Conservation (phyloP, 2,797 vertebrate genomes). For the Onychomys torridus region DNA sequence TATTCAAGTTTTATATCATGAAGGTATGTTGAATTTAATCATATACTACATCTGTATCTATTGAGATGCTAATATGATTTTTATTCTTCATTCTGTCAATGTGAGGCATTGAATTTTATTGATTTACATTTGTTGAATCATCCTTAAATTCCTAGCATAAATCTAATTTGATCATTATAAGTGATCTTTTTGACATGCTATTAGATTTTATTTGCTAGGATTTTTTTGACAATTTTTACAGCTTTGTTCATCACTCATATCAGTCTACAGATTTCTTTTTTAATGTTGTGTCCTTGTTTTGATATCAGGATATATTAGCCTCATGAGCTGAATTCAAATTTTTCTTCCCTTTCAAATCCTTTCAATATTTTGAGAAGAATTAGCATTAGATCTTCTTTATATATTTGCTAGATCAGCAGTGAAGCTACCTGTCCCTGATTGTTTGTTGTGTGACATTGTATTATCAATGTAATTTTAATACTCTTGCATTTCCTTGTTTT, state of each 20-base stretch:
- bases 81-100: background rate
- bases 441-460: background rate
- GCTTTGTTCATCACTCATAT: background rate
- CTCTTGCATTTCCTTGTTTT: background rate
- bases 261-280: background rate
- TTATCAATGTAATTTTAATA: background rate
- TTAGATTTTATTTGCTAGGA: background rate
- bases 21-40: background rate
- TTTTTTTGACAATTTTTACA: background rate
- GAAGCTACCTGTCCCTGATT: background rate
- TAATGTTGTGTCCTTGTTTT: background rate
- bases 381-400: background rate
- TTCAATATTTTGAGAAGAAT: background rate
- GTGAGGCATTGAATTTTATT: background rate
- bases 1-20: background rate
- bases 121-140: background rate
- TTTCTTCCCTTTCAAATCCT: background rate
- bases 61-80: background rate
- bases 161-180: background rate
- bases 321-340: background rate
- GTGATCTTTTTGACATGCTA: background rate
- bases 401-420: background rate
- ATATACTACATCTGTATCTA: background rate
- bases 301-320: background rate
- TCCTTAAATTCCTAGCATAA: background rate